These are phyloP conservation scores for Aradophagus sp. DNA, from an alignment of 1,140 invertebrate genomes.

Conservation along the genomic window DNA sequence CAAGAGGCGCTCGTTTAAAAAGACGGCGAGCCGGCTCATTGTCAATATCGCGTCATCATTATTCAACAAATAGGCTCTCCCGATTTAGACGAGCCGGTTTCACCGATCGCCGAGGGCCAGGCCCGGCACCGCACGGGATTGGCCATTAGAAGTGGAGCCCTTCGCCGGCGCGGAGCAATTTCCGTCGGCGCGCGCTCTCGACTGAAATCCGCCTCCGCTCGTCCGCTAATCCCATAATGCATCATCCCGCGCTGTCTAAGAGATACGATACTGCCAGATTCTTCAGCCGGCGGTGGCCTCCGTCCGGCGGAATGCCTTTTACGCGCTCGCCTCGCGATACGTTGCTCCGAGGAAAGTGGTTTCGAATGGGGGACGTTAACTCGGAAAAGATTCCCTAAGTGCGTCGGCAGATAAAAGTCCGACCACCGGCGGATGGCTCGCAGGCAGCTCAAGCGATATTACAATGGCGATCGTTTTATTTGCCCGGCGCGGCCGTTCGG, in stretches of 20 bases:
- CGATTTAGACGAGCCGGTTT: too few species aligned
- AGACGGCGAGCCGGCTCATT: too few species aligned
- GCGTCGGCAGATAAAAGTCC: constrained; percentile 45
- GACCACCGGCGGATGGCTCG: constrained; percentile 8
- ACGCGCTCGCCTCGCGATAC: constrained; percentile 41
- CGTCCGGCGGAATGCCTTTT: constrained; percentile 37
- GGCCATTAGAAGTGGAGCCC: constrained; percentile 38
- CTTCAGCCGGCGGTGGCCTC: constrained; percentile 14
- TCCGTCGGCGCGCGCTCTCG: constrained; percentile 32
- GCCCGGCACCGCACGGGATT: neutral
- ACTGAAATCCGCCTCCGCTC: constrained; percentile 48
- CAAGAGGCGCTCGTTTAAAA: too few species aligned
- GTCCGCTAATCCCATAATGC: constrained; percentile 49
- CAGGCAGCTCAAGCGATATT: constrained; percentile 13
- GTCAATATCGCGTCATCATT: too few species aligned
- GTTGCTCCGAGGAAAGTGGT: constrained; percentile 43
- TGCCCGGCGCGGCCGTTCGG: constrained; percentile 9
- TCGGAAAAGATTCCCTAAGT: constrained; percentile 51
- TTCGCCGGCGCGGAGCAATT: constrained; percentile 24
- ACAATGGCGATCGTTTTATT: constrained; percentile 30
- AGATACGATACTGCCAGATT: constrained; percentile 46
- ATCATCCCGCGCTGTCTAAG: constrained; percentile 46
- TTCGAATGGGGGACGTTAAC: constrained; percentile 50
- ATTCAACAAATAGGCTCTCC: too few species aligned
- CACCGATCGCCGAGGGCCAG: constrained; percentile 30